Evolutionary conservation across 2,113 vertebrate species (phyloP).

Genomic region (Picathartes gymnocephalus): DNA sequence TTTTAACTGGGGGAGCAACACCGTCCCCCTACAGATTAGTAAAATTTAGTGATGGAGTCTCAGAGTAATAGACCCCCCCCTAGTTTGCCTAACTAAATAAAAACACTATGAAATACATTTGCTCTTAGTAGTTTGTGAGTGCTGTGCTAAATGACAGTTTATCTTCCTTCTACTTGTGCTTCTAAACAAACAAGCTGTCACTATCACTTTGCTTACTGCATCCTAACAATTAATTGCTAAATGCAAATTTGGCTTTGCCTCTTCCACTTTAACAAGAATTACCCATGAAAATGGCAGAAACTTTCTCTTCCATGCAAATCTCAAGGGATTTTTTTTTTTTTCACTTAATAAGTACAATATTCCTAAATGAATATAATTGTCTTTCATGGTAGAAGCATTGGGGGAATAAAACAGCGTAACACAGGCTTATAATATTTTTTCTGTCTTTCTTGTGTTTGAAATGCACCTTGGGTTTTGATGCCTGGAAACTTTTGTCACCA

Average conservation of each 20-base stretch:
- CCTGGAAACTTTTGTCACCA: background rate
- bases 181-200: background rate
- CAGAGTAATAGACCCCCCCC: background rate
- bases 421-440: background rate
- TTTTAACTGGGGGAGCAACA: background rate
- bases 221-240: background rate
- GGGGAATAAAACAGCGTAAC: background rate
- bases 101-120: background rate
- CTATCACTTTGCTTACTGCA: background rate
- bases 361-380: background rate
- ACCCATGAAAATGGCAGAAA: background rate
- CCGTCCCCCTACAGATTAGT: background rate
- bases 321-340: background rate
- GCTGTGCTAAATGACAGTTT: background rate
- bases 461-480: background rate
- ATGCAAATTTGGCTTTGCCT: background rate
- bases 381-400: background rate
- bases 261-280: background rate
- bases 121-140: background rate
- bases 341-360: background rate
- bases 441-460: constrained; percentile 15
- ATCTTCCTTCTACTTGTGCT: background rate
- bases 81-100: background rate
- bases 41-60: background rate
- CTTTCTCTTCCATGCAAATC: background rate